These are phyloP conservation scores for Galagoides demidoff DNA, from an alignment of 2,797 vertebrate genomes.

Conservation along the genomic window DNA sequence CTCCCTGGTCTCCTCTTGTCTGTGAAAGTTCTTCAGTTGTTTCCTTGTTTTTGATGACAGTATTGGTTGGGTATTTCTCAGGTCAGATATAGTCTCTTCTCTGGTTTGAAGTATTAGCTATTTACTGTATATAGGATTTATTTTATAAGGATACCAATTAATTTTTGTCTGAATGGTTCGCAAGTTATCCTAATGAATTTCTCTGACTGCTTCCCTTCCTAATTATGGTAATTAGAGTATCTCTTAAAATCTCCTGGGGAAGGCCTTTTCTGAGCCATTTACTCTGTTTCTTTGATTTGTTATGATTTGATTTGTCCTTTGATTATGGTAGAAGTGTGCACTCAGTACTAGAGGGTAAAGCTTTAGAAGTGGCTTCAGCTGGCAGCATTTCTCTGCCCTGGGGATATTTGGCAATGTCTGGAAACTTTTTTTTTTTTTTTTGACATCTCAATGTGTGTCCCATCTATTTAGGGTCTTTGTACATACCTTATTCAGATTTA, in stretches of 20 bases:
- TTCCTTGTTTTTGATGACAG: not conserved
- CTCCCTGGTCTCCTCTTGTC: not conserved
- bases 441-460: no score
- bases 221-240: not conserved
- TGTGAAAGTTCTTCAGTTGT: not conserved
- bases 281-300: not conserved
- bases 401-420: not conserved
- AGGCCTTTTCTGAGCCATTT: not conserved
- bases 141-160: not conserved
- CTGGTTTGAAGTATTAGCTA: conserved; percentile 11
- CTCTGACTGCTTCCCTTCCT: not conserved
- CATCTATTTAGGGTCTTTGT: no score
- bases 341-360: not conserved
- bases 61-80: not conserved
- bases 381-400: not conserved
- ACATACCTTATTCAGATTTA: no score
- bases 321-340: not conserved
- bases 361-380: conserved; percentile 20
- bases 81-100: not conserved
- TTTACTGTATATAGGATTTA: not conserved
- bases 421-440: not conserved
- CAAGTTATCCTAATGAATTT: not conserved
- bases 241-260: not conserved
- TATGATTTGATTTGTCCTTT: not conserved
- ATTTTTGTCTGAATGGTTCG: conserved; percentile 8